Percentiles rank a stretch among this genome's conserved stretches.
phyloP scores from a whole-genome alignment of 2,888 invertebrate genomes.

The Barypeithes pellucidus region DNA sequence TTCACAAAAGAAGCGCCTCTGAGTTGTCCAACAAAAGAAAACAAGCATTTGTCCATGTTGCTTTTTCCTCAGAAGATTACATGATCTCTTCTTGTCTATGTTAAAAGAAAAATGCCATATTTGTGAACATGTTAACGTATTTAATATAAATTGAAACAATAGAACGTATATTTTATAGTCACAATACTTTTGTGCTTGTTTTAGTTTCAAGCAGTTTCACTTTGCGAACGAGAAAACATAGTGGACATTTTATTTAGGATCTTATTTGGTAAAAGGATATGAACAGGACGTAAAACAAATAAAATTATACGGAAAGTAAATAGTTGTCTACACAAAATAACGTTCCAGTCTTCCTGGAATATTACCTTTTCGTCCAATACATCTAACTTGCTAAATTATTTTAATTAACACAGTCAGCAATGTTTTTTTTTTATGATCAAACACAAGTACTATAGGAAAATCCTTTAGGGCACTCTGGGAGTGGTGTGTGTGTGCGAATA shows the following conservation, averaged over 20 bases:
- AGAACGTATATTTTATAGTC: background rate
- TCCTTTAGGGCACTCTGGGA: too few relatives aligned
- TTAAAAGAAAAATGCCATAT: background rate
- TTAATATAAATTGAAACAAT: conserved; percentile 11
- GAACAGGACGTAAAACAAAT: background rate
- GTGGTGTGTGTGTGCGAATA: too few relatives aligned
- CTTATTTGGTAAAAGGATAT: conserved; percentile 16
- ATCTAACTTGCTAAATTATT: too few relatives aligned
- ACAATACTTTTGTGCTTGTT: background rate
- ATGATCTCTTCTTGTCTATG: background rate
- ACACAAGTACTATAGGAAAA: too few relatives aligned
- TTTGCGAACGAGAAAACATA: conserved; percentile 7
- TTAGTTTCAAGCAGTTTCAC: conserved; percentile 18
- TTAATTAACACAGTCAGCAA: too few relatives aligned
- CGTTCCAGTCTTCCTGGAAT: background rate
- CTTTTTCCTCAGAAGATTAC: too few relatives aligned
- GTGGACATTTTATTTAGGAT: background rate
- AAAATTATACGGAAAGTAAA: background rate
- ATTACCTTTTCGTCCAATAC: too few relatives aligned
- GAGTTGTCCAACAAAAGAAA: too few relatives aligned
- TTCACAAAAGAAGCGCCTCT: too few relatives aligned
- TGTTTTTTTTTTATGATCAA: too few relatives aligned
- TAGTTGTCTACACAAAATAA: background rate
- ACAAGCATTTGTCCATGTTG: too few relatives aligned
- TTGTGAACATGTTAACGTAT: background rate